Percentiles rank a stretch among this genome's conserved stretches.
Conservation (phyloP, 2,888 invertebrate species). For the Argyra leucocephala region DNA sequence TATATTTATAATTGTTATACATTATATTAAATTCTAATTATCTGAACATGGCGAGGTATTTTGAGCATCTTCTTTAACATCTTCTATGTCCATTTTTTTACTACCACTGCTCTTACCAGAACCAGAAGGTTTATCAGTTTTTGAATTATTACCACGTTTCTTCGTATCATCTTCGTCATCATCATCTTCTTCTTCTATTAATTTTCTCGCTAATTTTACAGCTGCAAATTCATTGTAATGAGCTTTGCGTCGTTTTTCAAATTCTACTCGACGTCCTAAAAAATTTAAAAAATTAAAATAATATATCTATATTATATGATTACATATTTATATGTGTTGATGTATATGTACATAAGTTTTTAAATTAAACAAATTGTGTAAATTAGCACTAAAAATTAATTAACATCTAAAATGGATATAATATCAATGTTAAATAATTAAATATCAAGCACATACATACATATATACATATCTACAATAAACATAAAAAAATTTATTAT, state of each 20-base stretch:
- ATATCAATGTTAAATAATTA: too few relatives aligned
- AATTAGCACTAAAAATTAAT: too few relatives aligned
- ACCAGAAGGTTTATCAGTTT: neutral
- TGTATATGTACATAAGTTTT: too few relatives aligned
- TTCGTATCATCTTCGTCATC: slow-evolving; percentile 52
- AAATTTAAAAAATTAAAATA: slow-evolving; percentile 12
- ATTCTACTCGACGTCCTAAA: slow-evolving; percentile 61
- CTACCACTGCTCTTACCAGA: slow-evolving; percentile 12
- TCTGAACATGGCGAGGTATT: slow-evolving; percentile 25
- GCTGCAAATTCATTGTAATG: slow-evolving; percentile 98
- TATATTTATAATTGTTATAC: neutral
- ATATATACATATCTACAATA: too few relatives aligned
- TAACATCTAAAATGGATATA: too few relatives aligned
- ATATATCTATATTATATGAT: too few relatives aligned
- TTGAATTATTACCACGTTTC: neutral
- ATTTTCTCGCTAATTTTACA: slow-evolving; percentile 79
- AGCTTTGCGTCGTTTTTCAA: slow-evolving; percentile 87
- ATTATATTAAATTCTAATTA: slow-evolving; percentile 20
- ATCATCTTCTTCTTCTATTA: slow-evolving; percentile 83
- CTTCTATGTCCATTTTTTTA: slow-evolving; percentile 26
- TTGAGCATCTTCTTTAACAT: slow-evolving; percentile 24
- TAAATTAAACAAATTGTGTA: too few relatives aligned
- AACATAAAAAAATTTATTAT: too few relatives aligned
- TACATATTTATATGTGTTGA: too few relatives aligned
- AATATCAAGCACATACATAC: too few relatives aligned